phyloP scores from a whole-genome alignment of 2,888 invertebrate genomes.

The Rotaria socialis region DNA sequence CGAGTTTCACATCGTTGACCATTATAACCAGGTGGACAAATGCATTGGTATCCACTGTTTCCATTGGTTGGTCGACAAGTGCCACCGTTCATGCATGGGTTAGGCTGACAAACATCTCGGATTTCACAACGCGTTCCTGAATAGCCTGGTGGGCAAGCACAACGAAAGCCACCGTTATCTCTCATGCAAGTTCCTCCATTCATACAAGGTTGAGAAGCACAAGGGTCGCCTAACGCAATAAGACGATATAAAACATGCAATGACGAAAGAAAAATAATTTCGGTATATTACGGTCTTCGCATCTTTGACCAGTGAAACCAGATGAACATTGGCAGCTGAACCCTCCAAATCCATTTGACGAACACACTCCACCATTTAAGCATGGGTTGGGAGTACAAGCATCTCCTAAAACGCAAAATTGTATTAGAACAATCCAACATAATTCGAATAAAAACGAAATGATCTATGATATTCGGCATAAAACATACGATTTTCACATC shows the following conservation, averaged over 20 bases:
- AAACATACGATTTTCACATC: constrained; percentile 48
- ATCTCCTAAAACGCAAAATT: not conserved
- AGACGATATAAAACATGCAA: not conserved
- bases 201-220: constrained; percentile 41
- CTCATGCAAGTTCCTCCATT: constrained; percentile 37
- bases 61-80: not conserved
- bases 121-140: constrained; percentile 31
- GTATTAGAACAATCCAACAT: not conserved
- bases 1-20: constrained; percentile 48
- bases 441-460: too few species aligned
- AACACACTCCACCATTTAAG: constrained; percentile 28
- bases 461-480: too few species aligned
- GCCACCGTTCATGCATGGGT: constrained; percentile 45
- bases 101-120: constrained; percentile 42
- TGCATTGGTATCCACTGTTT: constrained; percentile 41
- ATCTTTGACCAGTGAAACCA: constrained; percentile 41
- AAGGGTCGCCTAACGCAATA: not conserved
- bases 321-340: constrained; percentile 36
- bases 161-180: constrained; percentile 37
- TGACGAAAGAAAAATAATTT: not conserved
- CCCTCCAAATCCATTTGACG: constrained; percentile 10
- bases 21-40: constrained; percentile 46
- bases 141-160: constrained; percentile 40
- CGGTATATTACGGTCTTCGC: constrained; percentile 40
- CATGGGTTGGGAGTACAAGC: constrained; percentile 34